Base-by-base conservation (phyloP, 2,888 invertebrate genomes). In the Eupeodes luniger region DNA sequence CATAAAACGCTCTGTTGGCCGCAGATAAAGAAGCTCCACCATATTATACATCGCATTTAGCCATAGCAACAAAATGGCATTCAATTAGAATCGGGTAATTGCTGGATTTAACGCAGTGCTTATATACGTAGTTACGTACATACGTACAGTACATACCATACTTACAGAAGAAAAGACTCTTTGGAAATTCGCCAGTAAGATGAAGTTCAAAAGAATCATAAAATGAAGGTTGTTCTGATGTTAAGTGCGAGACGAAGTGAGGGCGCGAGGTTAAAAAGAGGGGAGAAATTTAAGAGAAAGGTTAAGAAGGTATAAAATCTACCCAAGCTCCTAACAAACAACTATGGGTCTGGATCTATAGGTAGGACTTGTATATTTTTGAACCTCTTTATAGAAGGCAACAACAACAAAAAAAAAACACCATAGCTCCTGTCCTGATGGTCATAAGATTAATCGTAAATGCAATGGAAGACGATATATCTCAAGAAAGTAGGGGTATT, bases 71-170 rank as follows among this genome's bases (percentile, higher is more conserved):
- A 67, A 85, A 88, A 88, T 88, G 85, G 81, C 88, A 88, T 88
- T 88, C 88, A 88, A 88, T 88, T 88, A 88, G 88, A 85, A 88
- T 85, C 88, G 78, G 88, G 85, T 88, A 88, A 88, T 88, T 88
- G 85, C 88, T 85, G 75, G 78, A 85, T 88, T 88, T 88, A 88
- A 88, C 81, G 85, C 85, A 88, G 88, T 88, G 88, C 85, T 88
- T 85, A 40, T 40, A 9, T 9, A 27, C 27, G 27, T 27, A 27
- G 1, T 9, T 7, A 40, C 40, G 40, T 40, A 40, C 19, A 1
- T 19, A 19, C 19, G 1, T 40, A 40, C 40, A 1, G n/a, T 40
- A 40, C 40, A 1, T 5, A 9, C 40, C 1, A 40, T 40, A 27
- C 27, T 27, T 27, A 27, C 27, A 40, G 40, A 88, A 88, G 85